A percentile compares a stretch with the other conserved stretches of the same genome.
Evolutionary conservation across 2,797 vertebrate genomes (phyloP).

Genomic region (Lepus oiostolus): DNA sequence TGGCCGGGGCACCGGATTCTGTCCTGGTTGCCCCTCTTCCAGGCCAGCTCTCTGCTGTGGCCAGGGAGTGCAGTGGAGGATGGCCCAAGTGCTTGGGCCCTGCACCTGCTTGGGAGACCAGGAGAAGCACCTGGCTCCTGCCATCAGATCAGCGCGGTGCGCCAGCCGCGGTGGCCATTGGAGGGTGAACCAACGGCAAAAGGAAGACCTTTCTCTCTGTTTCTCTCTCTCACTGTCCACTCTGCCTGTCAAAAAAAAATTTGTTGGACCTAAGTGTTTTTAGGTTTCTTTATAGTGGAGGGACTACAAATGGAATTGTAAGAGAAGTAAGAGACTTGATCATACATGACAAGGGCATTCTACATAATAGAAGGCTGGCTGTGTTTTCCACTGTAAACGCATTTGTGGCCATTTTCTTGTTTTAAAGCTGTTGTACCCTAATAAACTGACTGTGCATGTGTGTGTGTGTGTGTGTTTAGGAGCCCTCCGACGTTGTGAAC

Average conservation of each 20-base stretch:
- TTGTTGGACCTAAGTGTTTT: neutral
- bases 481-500: slow-evolving; percentile 92
- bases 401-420: neutral
- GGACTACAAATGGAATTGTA: neutral
- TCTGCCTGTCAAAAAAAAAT: neutral
- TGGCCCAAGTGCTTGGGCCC: no score
- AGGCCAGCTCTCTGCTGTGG: no score
- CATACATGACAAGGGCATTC: neutral
- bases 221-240: no score
- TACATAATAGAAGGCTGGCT: neutral
- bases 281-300: neutral
- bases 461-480: slow-evolving; percentile 85
- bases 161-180: no score
- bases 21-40: no score
- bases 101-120: no score
- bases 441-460: neutral
- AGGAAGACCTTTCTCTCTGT: no score
- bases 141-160: no score
- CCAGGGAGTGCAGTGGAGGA: no score
- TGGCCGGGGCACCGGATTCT: no score
- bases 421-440: neutral
- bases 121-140: no score
- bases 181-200: no score
- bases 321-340: neutral
- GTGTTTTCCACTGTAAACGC: neutral